These are phyloP conservation scores for Teinopalpus imperialis DNA, from an alignment of 2,888 invertebrate species.

Conservation along the genomic window DNA sequence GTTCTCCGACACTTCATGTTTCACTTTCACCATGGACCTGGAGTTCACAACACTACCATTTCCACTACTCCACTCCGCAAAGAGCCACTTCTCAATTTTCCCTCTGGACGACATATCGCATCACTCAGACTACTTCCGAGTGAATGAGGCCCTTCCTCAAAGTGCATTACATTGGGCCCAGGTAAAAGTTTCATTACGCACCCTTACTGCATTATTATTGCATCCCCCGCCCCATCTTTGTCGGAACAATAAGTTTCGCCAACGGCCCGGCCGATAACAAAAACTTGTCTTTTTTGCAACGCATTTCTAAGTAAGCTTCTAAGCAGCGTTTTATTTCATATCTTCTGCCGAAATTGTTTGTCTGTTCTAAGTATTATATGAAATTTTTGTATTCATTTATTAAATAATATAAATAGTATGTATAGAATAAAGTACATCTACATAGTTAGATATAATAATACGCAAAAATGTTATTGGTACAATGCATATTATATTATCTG, in stretches of 20 bases:
- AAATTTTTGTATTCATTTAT: too few species aligned
- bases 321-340: slow-evolving; percentile 39
- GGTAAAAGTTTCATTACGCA: slow-evolving; percentile 72
- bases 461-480: too few species aligned
- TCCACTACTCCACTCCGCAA: slow-evolving; percentile 53
- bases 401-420: too few species aligned
- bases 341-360: background rate
- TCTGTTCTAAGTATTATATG: too few species aligned
- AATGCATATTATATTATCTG: too few species aligned
- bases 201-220: slow-evolving; percentile 65
- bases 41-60: slow-evolving; percentile 27
- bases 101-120: slow-evolving; percentile 36
- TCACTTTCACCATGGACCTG: slow-evolving; percentile 24
- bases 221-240: slow-evolving; percentile 52
- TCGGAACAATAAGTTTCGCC: slow-evolving; percentile 66
- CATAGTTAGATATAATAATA: too few species aligned
- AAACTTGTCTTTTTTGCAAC: slow-evolving; percentile 70
- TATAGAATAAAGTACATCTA: too few species aligned
- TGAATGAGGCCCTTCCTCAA: slow-evolving; percentile 22
- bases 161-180: slow-evolving; percentile 41
- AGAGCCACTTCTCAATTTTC: slow-evolving; percentile 55
- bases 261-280: slow-evolving; percentile 53
- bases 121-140: slow-evolving; percentile 22
- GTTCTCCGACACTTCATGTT: slow-evolving; percentile 38
- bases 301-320: slow-evolving; percentile 62